Evolutionary conservation across 2,797 vertebrate genomes (phyloP).

Genomic region (Acanthis flammea): DNA sequence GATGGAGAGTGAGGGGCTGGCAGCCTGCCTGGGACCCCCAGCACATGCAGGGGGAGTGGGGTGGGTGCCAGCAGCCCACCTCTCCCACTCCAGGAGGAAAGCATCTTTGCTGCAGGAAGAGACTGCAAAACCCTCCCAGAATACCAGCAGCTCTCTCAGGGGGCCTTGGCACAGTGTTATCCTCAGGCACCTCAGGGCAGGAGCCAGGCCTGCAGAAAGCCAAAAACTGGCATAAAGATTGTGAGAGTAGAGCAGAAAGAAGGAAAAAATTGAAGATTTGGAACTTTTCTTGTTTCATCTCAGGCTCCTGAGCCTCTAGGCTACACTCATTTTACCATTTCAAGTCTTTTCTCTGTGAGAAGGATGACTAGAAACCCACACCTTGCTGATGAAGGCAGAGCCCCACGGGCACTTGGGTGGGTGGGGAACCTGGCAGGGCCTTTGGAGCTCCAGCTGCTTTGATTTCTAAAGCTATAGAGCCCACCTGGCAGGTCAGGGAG

Average conservation of each 20-base stretch:
- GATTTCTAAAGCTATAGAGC: neutral
- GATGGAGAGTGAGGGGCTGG: accelerated
- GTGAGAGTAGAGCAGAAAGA: neutral
- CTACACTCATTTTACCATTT: neutral
- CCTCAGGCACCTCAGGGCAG: neutral
- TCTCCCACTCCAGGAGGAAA: neutral
- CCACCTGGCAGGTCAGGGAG: neutral
- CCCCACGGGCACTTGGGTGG: neutral
- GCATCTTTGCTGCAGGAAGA: neutral
- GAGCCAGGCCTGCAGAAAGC: neutral
- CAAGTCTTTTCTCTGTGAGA: neutral
- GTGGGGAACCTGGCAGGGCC: neutral
- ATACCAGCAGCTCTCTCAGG: neutral
- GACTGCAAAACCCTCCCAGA: neutral
- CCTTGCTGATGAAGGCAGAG: neutral
- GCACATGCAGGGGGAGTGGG: accelerated
- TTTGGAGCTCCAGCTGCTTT: neutral
- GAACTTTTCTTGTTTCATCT: neutral
- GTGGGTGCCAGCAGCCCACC: neutral
- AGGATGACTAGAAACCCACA: neutral
- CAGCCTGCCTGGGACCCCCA: neutral
- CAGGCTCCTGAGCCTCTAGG: neutral
- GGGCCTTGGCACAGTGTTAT: neutral
- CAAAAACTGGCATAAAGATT: neutral
- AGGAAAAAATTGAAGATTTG: neutral